phyloP scores from a whole-genome alignment of 2,797 vertebrate species.

The Acrossocheilus wenchowensis region DNA sequence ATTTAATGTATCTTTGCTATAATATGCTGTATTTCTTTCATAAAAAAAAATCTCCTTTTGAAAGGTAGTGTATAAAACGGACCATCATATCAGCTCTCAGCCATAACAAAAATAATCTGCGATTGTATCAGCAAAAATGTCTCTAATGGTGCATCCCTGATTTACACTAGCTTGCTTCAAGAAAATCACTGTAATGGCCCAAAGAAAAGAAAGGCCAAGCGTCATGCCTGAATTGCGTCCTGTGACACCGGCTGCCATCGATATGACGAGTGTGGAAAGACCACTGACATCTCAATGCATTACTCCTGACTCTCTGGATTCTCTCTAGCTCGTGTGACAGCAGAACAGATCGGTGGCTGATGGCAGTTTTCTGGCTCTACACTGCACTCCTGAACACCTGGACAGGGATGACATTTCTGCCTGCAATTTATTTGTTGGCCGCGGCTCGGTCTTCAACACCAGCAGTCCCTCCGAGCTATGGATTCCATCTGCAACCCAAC shows the following conservation, averaged over 20 bases:
- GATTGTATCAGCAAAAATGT: background rate
- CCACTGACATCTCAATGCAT: conserved; percentile 47
- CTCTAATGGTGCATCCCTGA: background rate
- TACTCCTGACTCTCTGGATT: conserved; percentile 37
- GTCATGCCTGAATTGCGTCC: conserved; percentile 20
- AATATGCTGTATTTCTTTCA: background rate
- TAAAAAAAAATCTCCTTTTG: background rate
- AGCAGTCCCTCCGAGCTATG: background rate
- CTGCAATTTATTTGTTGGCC: conserved; percentile 47
- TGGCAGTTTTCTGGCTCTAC: conserved; percentile 48
- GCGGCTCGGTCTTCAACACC: conserved; percentile 12
- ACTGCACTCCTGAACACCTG: conserved; percentile 33
- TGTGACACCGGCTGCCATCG: conserved; percentile 17
- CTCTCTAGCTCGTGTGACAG: conserved; percentile 39
- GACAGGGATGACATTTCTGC: conserved; percentile 47
- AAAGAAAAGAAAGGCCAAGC: conserved; percentile 25
- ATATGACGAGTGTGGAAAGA: conserved; percentile 42
- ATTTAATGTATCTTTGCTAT: background rate
- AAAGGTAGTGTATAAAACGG: background rate
- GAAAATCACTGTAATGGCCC: background rate
- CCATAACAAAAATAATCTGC: background rate
- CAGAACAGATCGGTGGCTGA: conserved; percentile 38
- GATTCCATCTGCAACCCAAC: conserved; percentile 24
- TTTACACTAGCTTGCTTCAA: background rate
- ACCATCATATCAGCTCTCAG: background rate